Evolutionary conservation across 2,888 invertebrate genomes (phyloP), one percentile per base, ranked within the genome.

Genomic region (Clivina fossor): DNA sequence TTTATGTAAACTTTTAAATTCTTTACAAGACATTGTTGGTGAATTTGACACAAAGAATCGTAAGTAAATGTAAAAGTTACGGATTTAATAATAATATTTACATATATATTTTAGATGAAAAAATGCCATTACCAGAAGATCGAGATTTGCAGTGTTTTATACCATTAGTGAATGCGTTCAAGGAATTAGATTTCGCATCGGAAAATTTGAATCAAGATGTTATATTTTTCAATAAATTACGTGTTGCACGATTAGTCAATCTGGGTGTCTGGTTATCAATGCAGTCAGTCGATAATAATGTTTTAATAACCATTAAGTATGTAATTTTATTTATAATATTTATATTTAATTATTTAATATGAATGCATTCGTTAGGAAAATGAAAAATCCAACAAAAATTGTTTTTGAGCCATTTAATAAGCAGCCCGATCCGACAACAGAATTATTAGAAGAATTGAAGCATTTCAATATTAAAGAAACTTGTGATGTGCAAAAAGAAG

Each of bases 101-200:
- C n/a, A 30, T 56, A 40, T 44, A 55, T 59, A 56, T 68, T 70
- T 49, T 66, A 86, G 86, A 82, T 71, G 74, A 74, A 28, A 78
- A 80, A 60, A 77, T 81, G 37, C 88, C 90, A 2, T 74, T 92
- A 48, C 84, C 85, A 0, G 91, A 91, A 73, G 91, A 92, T 71
- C 82, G 83, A 65, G 87, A 88, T 70, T 73, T 92, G 47, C 83
- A 88, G 68, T 90, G 90, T 15, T 92, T 91, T 74, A 73, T 87
- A 59, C 90, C 89, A 0, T 74, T 91, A 32, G 82, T 82, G 64
- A 76, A 75, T 41, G 79, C 79, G 43, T 79, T 85, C 62, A 76
- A 77, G 44, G 73, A 75, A 2, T 77, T 86, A 5, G 77, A 78
- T 69, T 80, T 79, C 60, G 74, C 76, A 53, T 69, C 70, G 54